Conservation (phyloP, 2,797 vertebrate genomes). For the Leptatherina wallacei region DNA sequence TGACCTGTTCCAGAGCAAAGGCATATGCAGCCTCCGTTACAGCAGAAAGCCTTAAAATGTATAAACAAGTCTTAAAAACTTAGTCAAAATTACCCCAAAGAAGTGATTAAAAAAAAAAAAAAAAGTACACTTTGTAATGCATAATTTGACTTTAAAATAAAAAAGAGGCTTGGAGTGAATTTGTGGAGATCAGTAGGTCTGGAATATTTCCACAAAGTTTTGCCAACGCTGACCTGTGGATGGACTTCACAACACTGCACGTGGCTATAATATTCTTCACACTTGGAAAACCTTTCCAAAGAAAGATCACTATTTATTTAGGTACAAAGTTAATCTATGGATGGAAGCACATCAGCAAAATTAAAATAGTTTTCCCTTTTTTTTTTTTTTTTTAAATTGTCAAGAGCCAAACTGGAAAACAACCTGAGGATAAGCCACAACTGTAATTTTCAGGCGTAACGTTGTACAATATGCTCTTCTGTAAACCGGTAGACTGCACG, state of each 20-base stretch:
- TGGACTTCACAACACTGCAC: not conserved
- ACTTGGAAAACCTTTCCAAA: not conserved
- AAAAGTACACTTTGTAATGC: not conserved
- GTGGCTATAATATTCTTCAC: not conserved
- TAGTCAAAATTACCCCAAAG: not conserved
- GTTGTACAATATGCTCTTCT: slow-evolving; percentile 3
- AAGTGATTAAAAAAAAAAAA: not conserved
- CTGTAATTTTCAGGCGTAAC: no score
- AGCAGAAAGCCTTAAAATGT: slow-evolving; percentile 10
- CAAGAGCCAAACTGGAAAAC: slow-evolving; percentile 11
- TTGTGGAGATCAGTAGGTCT: not conserved
- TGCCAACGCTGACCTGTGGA: not conserved
- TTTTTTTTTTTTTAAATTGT: not conserved
- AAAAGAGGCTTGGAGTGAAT: slow-evolving; percentile 2
- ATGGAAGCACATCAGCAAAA: slow-evolving; percentile 52
- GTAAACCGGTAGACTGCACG: slow-evolving; percentile 44
- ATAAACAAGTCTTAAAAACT: slow-evolving; percentile 29
- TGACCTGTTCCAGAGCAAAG: slow-evolving; percentile 50
- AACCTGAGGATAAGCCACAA: slow-evolving; percentile 6
- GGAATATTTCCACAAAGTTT: slow-evolving; percentile 11
- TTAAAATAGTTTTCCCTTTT: slow-evolving; percentile 24
- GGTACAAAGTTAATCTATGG: not conserved
- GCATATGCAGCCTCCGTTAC: slow-evolving; percentile 17
- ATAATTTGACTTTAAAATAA: not conserved
- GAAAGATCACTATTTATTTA: slow-evolving; percentile 7